phyloP scores from a whole-genome alignment of 30 jellyfish, hydroid and myxozoan species.

The Nemopilema nomurai region DNA sequence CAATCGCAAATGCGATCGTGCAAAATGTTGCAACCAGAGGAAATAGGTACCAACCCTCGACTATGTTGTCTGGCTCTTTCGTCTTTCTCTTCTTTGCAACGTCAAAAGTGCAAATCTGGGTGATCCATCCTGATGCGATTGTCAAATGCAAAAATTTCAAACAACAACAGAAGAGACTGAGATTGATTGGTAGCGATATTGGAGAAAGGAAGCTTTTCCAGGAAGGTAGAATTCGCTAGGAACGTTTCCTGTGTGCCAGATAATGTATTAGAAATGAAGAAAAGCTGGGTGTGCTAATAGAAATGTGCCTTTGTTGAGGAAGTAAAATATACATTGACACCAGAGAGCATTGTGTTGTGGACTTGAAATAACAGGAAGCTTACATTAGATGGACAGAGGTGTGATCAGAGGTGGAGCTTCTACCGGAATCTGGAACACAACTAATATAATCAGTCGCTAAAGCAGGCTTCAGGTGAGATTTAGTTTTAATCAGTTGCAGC shows the following conservation, averaged over 20 bases:
- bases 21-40: constrained; percentile 17
- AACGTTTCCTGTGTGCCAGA: too few species aligned
- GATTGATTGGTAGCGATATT: neutral
- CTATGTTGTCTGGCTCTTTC: constrained; percentile 24
- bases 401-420: too few species aligned
- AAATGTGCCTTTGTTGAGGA: neutral
- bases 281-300: neutral
- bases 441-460: too few species aligned
- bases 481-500: too few species aligned
- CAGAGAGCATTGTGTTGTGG: too few species aligned
- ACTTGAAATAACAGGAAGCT: too few species aligned
- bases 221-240: neutral
- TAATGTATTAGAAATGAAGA: too few species aligned
- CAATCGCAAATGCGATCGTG: constrained; percentile 13
- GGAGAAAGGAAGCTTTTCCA: neutral
- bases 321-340: too few species aligned
- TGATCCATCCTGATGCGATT: constrained; percentile 34
- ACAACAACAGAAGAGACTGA: neutral
- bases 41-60: constrained; percentile 51
- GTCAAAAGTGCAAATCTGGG: constrained; percentile 42
- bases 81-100: constrained; percentile 31
- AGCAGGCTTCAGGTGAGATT: too few species aligned
- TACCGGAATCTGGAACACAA: too few species aligned
- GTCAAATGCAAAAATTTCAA: neutral
- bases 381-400: too few species aligned